Conservation (phyloP, 2,113 vertebrate species). For the Lagopus leucura region DNA sequence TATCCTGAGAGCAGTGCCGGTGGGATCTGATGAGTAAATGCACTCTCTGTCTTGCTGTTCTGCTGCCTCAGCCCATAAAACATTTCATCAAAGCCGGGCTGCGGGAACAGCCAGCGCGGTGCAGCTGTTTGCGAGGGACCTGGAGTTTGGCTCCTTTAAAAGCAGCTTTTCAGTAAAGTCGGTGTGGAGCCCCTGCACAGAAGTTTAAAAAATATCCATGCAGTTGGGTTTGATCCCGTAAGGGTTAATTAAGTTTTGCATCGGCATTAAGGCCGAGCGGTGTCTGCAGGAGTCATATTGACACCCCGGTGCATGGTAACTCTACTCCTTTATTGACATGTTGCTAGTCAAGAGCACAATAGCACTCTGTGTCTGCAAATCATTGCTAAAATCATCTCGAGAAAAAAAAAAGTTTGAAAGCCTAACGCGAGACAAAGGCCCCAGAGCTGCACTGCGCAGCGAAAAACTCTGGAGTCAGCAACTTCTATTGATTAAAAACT, state of each 20-base stretch:
- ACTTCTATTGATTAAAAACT: conserved; percentile 99
- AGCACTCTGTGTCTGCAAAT: conserved; percentile 83
- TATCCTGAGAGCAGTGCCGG: conserved; percentile 12
- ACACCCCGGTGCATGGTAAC: conserved; percentile 80
- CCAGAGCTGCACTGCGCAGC: conserved; percentile 85
- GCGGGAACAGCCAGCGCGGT: background rate
- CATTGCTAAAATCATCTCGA: conserved; percentile 89
- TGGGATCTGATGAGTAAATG: conserved; percentile 28
- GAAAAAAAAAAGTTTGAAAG: conserved; percentile 84
- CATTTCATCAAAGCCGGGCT: conserved; percentile 28
- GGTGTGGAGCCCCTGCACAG: conserved; percentile 15
- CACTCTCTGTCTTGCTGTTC: background rate
- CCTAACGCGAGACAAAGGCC: conserved; percentile 85
- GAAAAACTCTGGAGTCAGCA: conserved; percentile 95
- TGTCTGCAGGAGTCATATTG: conserved; percentile 79
- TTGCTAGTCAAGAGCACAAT: conserved; percentile 81
- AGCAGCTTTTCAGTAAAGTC: conserved; percentile 59
- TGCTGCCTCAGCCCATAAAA: conserved; percentile 46
- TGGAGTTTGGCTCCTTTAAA: conserved; percentile 40
- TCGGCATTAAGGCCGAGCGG: conserved; percentile 70
- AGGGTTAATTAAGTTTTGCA: conserved; percentile 82
- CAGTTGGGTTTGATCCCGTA: conserved; percentile 48
- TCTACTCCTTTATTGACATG: conserved; percentile 81
- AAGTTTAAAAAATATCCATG: conserved; percentile 54
- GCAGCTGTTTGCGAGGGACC: conserved; percentile 42